These are phyloP conservation scores for Euspilapteryx auroguttella DNA, from an alignment of 2,888 invertebrate genomes.

Conservation along the genomic window DNA sequence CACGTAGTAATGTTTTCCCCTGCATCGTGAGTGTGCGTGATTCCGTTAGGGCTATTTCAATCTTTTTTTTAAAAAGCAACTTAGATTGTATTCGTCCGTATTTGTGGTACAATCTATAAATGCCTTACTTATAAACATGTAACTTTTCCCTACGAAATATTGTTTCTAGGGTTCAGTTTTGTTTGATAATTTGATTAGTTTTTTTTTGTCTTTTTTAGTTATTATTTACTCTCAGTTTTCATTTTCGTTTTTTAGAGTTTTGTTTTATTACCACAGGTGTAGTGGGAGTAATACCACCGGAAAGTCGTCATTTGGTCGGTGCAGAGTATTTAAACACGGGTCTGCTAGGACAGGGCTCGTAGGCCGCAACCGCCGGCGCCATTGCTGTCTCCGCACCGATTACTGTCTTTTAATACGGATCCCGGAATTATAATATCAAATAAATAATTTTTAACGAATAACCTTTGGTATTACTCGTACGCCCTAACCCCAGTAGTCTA, in stretches of 20 bases:
- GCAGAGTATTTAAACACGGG: slow-evolving; percentile 62
- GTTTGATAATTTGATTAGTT: too few relatives aligned
- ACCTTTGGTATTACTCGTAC: slow-evolving; percentile 44
- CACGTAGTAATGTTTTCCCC: slow-evolving; percentile 21
- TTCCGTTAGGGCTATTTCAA: slow-evolving; percentile 26
- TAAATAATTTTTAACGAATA: slow-evolving; percentile 45
- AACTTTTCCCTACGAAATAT: too few relatives aligned
- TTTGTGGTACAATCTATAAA: slow-evolving; percentile 42
- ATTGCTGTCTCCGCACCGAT: slow-evolving; percentile 17
- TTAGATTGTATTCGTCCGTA: slow-evolving; percentile 31
- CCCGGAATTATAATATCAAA: slow-evolving; percentile 35
- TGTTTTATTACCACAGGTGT: slow-evolving; percentile 64
- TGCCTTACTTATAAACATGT: slow-evolving; percentile 42
- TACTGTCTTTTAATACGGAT: slow-evolving; percentile 20
- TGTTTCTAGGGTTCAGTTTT: too few relatives aligned
- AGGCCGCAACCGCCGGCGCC: slow-evolving; percentile 16
- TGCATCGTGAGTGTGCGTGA: slow-evolving; percentile 43
- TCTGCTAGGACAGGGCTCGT: slow-evolving; percentile 55
- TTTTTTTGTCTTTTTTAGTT: too few relatives aligned
- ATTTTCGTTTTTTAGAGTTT: too few relatives aligned
- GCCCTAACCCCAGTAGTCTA: slow-evolving; percentile 13
- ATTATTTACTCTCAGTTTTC: too few relatives aligned
- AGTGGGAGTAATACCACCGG: slow-evolving; percentile 65
- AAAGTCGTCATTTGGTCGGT: slow-evolving; percentile 65
- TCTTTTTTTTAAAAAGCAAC: too few relatives aligned